Evolutionary conservation across 2,888 invertebrate genomes (phyloP).

Genomic region (Apodemia hepburni): DNA sequence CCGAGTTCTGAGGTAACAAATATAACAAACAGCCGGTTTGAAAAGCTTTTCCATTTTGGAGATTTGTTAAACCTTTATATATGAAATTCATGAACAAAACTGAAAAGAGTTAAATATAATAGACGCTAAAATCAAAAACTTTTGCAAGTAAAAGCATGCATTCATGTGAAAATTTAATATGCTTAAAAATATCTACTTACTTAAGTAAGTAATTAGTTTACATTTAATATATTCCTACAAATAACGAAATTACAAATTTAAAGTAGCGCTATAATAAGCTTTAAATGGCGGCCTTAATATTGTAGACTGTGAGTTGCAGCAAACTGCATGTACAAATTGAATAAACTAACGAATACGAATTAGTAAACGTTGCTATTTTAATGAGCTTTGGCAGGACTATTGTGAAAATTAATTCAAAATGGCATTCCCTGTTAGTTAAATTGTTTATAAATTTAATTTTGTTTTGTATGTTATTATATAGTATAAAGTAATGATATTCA

Average conservation of each 20-base stretch:
- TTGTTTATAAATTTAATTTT: not conserved
- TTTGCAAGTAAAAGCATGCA: no score
- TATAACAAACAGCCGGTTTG: no score
- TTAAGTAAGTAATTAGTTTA: not conserved
- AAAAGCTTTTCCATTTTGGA: no score
- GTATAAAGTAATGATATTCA: no score
- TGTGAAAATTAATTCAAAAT: not conserved
- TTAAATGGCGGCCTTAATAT: not conserved
- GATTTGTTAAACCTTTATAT: no score
- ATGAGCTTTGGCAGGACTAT: not conserved
- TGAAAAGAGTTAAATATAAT: no score
- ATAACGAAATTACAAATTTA: not conserved
- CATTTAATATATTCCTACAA: not conserved
- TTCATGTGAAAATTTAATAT: no score
- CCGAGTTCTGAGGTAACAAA: no score
- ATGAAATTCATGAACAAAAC: no score
- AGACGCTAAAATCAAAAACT: no score
- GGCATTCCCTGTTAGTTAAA: not conserved
- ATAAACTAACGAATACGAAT: conserved; percentile 8
- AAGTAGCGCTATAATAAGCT: not conserved
- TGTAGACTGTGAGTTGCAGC: conserved; percentile 1
- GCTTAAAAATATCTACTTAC: no score
- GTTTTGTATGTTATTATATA: not conserved
- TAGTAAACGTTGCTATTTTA: conserved; percentile 5
- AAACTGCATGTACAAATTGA: not conserved